Percentiles rank a stretch among this genome's conserved stretches.
phyloP scores from a whole-genome alignment of 2,113 vertebrate species.

The Microcebus griseorufus region DNA sequence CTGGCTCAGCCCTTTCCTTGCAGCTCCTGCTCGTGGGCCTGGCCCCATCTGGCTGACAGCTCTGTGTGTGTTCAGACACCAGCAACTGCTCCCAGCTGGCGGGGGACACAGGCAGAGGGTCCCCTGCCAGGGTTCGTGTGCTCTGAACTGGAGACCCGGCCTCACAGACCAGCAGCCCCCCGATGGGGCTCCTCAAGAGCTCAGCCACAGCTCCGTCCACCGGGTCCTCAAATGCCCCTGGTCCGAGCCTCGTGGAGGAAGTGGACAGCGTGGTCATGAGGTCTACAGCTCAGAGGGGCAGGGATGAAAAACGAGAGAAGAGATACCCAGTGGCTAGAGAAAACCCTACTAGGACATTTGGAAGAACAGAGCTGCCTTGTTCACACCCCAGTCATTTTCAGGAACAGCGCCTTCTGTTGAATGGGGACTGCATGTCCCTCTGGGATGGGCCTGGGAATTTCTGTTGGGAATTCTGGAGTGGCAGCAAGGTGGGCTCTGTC shows the following conservation, averaged over 20 bases:
- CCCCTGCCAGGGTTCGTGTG: background rate
- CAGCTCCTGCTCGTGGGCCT: background rate
- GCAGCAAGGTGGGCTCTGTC: background rate
- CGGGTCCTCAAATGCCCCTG: background rate
- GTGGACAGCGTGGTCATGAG: background rate
- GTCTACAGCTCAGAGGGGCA: background rate
- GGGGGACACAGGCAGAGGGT: slow-evolving; percentile 25
- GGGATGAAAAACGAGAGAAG: background rate
- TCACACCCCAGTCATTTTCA: background rate
- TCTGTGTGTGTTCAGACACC: slow-evolving; percentile 62
- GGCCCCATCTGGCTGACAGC: slow-evolving; percentile 36
- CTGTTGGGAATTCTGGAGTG: background rate
- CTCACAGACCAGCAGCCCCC: background rate
- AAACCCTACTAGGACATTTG: background rate
- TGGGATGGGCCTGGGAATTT: background rate
- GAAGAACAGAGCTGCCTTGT: background rate
- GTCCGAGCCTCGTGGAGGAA: background rate
- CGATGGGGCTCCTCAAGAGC: background rate
- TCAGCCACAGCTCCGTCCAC: background rate
- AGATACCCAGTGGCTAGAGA: background rate
- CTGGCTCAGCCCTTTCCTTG: background rate
- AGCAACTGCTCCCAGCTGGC: background rate
- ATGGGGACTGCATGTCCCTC: background rate
- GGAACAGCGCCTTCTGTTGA: background rate
- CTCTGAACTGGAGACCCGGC: background rate